Evolutionary conservation across 2,888 invertebrate species (phyloP).

Genomic region (Eupithecia dodoneata): DNA sequence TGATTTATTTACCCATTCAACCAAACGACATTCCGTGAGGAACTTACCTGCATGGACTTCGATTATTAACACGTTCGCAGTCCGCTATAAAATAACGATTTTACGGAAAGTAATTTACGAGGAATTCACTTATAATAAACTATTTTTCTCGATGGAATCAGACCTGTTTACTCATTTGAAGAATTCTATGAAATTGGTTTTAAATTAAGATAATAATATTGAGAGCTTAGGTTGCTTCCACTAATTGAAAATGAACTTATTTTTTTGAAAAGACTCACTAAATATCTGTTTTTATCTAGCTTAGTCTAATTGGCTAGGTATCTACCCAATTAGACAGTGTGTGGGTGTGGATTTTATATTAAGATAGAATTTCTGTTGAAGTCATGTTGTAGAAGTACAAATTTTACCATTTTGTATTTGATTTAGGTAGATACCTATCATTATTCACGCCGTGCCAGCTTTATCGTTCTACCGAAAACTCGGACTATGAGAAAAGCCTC

Average conservation of each 20-base stretch:
- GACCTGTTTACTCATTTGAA: not conserved
- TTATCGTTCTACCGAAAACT: too few relatives aligned
- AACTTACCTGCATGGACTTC: constrained; percentile 12
- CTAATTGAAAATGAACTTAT: not conserved
- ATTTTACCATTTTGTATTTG: too few relatives aligned
- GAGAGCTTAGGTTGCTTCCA: not conserved
- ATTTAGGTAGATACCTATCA: too few relatives aligned
- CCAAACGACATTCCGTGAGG: constrained; percentile 2
- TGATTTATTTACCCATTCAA: constrained; percentile 11
- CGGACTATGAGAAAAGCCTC: not conserved
- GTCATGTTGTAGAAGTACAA: too few relatives aligned
- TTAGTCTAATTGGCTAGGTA: not conserved
- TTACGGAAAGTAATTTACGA: not conserved
- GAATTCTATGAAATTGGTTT: not conserved
- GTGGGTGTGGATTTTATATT: not conserved
- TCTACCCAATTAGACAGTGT: not conserved
- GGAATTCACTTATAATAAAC: not conserved
- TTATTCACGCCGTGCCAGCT: too few relatives aligned
- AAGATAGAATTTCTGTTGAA: not conserved
- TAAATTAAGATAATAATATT: not conserved
- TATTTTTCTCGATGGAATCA: not conserved
- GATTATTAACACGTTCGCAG: constrained; percentile 6
- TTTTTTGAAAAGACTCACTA: not conserved
- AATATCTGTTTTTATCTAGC: not conserved
- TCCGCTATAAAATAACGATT: constrained; percentile 4